phyloP scores from a whole-genome alignment of 2,113 vertebrate genomes.

The Phylloscopus trochiloides region DNA sequence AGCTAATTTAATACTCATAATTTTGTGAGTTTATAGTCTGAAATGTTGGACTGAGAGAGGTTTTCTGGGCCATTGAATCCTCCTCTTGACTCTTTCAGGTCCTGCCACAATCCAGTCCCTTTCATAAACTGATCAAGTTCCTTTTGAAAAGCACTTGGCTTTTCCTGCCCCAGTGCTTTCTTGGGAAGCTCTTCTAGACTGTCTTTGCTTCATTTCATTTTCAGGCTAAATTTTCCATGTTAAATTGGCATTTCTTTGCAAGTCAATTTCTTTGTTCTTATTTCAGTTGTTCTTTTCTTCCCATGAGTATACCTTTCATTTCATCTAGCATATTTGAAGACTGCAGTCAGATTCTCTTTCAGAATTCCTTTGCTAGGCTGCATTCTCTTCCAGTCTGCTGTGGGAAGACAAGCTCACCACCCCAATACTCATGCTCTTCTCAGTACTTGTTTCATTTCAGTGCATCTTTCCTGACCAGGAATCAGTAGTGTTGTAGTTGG shows the following conservation, averaged over 20 bases:
- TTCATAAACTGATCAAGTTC: constrained; percentile 4
- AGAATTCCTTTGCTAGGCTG: not conserved
- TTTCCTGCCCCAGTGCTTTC: not conserved
- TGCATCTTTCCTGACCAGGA: not conserved
- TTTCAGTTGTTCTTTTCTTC: constrained; percentile 11
- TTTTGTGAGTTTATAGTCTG: not conserved
- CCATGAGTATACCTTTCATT: not conserved
- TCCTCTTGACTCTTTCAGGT: not conserved
- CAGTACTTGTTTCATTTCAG: constrained; percentile 14
- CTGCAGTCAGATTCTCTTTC: constrained; percentile 8
- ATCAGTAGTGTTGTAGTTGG: not conserved
- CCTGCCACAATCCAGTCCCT: not conserved
- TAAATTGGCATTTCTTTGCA: constrained; percentile 19
- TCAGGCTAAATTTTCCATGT: constrained; percentile 39
- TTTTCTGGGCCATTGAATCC: not conserved
- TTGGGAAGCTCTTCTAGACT: not conserved
- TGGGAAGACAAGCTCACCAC: not conserved
- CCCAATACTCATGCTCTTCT: not conserved
- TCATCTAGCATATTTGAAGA: not conserved
- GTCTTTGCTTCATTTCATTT: constrained; percentile 16
- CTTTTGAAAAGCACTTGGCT: not conserved
- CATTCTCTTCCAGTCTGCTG: not conserved
- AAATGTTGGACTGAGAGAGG: not conserved
- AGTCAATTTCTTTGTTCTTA: constrained; percentile 25
- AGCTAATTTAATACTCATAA: not conserved